phyloP scores from a whole-genome alignment of 2,113 vertebrate genomes.

The Suncus etruscus region DNA sequence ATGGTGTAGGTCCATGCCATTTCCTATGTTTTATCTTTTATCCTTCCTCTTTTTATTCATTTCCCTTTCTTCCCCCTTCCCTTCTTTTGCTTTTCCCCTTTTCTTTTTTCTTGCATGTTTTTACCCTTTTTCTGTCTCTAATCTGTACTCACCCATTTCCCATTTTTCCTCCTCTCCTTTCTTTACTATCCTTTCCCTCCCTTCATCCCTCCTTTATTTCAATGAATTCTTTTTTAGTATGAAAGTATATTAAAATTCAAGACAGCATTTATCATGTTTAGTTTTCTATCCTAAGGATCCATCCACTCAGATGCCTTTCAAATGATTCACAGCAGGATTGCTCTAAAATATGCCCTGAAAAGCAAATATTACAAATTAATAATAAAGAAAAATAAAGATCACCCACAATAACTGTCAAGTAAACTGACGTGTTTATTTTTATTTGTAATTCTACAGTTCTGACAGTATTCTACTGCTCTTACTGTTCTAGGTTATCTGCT shows the following conservation, averaged over 20 bases:
- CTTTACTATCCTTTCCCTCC: background rate
- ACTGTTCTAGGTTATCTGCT: background rate
- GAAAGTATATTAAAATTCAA: too few relatives aligned
- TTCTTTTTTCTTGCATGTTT: background rate
- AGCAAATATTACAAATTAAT: too few relatives aligned
- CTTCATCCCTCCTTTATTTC: background rate
- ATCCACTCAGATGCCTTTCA: too few relatives aligned
- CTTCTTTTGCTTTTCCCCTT: background rate
- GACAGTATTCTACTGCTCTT: background rate
- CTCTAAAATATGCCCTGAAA: too few relatives aligned
- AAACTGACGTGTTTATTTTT: background rate
- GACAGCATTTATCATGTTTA: too few relatives aligned
- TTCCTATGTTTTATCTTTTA: background rate
- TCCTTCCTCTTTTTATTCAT: background rate
- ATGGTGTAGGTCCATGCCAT: background rate
- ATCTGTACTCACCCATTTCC: background rate
- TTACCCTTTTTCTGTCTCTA: too few relatives aligned
- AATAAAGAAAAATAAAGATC: too few relatives aligned
- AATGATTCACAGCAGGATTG: too few relatives aligned
- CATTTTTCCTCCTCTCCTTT: background rate
- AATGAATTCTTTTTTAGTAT: background rate
- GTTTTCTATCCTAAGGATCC: too few relatives aligned
- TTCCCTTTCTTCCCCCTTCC: background rate
- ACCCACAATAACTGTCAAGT: too few relatives aligned
- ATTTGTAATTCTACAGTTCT: background rate